Evolutionary conservation across 2,797 vertebrate genomes (phyloP), one percentile per base, ranked within the genome.

Genomic region (Acrossocheilus fasciatus): DNA sequence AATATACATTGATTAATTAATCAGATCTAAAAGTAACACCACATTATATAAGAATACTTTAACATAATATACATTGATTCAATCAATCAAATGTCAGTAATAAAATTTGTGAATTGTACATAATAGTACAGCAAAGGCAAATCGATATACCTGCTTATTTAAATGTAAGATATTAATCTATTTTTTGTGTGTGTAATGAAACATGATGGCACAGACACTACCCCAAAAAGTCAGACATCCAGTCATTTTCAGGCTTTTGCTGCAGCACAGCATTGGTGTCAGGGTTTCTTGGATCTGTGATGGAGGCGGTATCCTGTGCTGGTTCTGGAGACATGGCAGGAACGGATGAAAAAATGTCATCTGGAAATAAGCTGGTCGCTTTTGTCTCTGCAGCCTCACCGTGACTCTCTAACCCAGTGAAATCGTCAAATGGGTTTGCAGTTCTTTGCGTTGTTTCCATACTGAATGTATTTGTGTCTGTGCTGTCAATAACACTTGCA

Each of bases 151-250:
- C 36, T 69, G n/a, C 59, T 57, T 2, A 54, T 69, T 54, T 43
- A 79, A 20, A 30, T 62, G 1, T 30, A 64, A 64, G 4, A 18
- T 64, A 26, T 45, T 0, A 6, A 72, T 72, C n/a, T 20, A 30
- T 72, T 15, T 45, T 12, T 72, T 74, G 26, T 36, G 17, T 64
- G 43, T 69, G 34, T 4, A 10, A 69, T 52, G 23, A 76, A 52
- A 2, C 1, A 69, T 14, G 9, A 69, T 14, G 9, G 2, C 9
- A 64, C n/a, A 3, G 0, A 23, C 11, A 57, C 47, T 90, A 96
- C 4, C 93, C 94, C 0, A 96, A 89, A 78, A 96, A 90, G 81
- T 96, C 95, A 89, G 95, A 93, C 91, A 96, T 94, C 95, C 94
- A 96, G 90, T 91, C 94, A 17, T 75, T 94, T 73, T 89, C 64